phyloP scores from a whole-genome alignment of 2,888 invertebrate genomes.

The Catocala fraxini region DNA sequence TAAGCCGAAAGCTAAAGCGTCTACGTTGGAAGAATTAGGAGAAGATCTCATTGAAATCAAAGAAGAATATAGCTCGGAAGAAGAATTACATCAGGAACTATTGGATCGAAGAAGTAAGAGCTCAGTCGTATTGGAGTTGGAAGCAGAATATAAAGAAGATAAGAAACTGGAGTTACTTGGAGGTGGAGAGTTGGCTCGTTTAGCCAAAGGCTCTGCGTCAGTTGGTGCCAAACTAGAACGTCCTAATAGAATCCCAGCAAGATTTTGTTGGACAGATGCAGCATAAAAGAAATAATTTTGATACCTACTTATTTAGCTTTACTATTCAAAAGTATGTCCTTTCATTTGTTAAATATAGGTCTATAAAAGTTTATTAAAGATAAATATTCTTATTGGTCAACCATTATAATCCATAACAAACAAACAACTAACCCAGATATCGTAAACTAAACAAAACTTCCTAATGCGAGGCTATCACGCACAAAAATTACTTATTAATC shows the following conservation, averaged over 20 bases:
- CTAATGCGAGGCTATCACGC: conserved; percentile 1
- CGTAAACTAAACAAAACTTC: not conserved
- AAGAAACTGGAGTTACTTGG: conserved; percentile 46
- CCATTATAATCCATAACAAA: not conserved
- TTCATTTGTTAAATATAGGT: conserved; percentile 28
- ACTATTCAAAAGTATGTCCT: conserved; percentile 23
- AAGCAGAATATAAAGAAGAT: conserved; percentile 31
- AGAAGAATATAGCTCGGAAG: conserved; percentile 63
- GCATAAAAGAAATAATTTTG: conserved; percentile 24
- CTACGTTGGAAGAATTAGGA: conserved; percentile 70
- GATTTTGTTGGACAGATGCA: conserved; percentile 81
- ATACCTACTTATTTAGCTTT: conserved; percentile 25
- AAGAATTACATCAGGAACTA: conserved; percentile 60
- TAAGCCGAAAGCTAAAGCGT: conserved; percentile 49
- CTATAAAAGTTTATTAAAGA: conserved; percentile 33
- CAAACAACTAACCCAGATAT: conserved; percentile 2
- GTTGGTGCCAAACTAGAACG: conserved; percentile 61
- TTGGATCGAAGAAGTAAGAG: conserved; percentile 51
- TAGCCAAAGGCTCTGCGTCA: conserved; percentile 34
- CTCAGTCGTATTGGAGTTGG: conserved; percentile 40
- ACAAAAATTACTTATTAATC: conserved; percentile 33
- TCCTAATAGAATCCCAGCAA: conserved; percentile 68
- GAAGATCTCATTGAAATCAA: conserved; percentile 62
- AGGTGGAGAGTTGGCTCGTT: conserved; percentile 60
- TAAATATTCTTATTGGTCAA: not conserved